Conservation (phyloP, 2,888 invertebrate genomes). For the Megalurothrips usitatus region DNA sequence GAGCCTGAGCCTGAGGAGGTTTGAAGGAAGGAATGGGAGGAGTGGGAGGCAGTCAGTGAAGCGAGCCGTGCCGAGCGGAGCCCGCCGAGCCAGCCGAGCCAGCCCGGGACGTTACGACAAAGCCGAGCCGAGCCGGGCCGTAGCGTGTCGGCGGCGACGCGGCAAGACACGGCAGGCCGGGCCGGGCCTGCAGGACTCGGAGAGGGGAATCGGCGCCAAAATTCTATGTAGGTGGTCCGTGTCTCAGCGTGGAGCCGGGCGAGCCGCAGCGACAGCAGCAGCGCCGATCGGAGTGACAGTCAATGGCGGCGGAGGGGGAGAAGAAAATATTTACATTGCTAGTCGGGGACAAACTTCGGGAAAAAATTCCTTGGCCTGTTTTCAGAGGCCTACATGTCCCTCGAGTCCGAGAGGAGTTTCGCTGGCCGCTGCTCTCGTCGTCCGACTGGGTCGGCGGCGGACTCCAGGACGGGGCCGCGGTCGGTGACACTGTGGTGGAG, state of each 20-base stretch:
- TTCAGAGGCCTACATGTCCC: no score
- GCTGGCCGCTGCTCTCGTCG: no score
- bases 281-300: no score
- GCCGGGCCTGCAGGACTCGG: background rate
- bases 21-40: background rate
- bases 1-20: background rate
- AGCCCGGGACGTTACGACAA: background rate
- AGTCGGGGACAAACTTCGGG: no score
- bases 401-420: no score
- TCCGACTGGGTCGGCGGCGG: no score
- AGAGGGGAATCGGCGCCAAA: conserved; percentile 10
- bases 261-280: background rate
- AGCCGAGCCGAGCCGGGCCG: conserved; percentile 8
- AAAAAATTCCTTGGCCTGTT: no score
- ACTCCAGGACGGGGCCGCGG: no score
- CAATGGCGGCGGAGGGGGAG: no score
- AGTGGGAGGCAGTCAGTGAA: background rate
- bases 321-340: no score
- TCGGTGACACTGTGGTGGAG: no score
- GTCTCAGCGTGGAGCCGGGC: background rate
- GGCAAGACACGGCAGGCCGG: background rate
- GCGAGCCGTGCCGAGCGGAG: background rate
- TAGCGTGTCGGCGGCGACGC: background rate
- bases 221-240: conserved; percentile 15
- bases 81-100: background rate